phyloP scores from a whole-genome alignment of 2,888 invertebrate species.

The Parapristionchus giblindavisi region DNA sequence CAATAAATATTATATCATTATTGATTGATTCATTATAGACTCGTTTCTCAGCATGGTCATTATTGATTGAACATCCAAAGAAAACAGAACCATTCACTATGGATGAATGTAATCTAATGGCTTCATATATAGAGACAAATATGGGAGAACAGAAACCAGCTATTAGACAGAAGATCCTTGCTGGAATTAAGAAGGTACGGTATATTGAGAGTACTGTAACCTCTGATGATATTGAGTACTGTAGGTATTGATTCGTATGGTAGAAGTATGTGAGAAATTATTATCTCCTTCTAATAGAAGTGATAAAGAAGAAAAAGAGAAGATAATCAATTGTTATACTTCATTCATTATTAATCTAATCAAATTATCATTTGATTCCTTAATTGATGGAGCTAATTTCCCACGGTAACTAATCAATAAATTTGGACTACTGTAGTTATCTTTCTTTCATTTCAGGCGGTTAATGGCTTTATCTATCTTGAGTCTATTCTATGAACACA shows the following conservation, averaged over 20 bases:
- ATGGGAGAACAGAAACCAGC: slow-evolving; percentile 50
- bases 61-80: slow-evolving; percentile 51
- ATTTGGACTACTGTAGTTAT: not conserved
- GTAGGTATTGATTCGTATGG: slow-evolving; percentile 35
- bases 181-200: slow-evolving; percentile 44
- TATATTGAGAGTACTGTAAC: too few species aligned
- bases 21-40: slow-evolving; percentile 43
- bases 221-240: not conserved
- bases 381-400: slow-evolving; percentile 46
- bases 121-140: slow-evolving; percentile 45
- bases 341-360: not conserved
- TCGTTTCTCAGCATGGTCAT: slow-evolving; percentile 46
- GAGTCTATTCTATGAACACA: slow-evolving; percentile 43
- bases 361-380: slow-evolving; percentile 45
- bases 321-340: not conserved
- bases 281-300: not conserved
- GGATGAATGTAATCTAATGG: slow-evolving; percentile 34
- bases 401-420: slow-evolving; percentile 33
- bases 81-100: slow-evolving; percentile 41
- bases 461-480: slow-evolving; percentile 49
- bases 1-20: too few species aligned
- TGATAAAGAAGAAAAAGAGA: not conserved
- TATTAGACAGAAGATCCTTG: slow-evolving; percentile 46
- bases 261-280: slow-evolving; percentile 18
- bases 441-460: slow-evolving; percentile 27